Evolutionary conservation across 2,797 vertebrate genomes (phyloP).

Genomic region (Coracias cyanogaster): DNA sequence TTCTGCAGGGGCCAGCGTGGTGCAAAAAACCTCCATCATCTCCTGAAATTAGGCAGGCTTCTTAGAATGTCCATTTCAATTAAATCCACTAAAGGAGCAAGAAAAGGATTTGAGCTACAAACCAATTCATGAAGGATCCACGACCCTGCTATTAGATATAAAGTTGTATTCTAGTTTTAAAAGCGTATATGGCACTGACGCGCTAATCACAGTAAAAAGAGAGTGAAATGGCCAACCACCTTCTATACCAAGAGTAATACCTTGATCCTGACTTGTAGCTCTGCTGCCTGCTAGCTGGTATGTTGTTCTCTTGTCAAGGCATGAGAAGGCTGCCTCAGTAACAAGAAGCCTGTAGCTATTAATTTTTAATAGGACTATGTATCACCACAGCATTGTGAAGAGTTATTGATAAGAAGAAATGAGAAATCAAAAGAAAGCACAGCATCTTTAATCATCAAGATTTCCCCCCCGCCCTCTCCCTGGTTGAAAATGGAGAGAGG

Average conservation of each 20-base stretch:
- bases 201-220: background rate
- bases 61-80: background rate
- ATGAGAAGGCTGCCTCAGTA: conserved; percentile 1
- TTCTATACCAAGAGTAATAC: background rate
- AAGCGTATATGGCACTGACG: background rate
- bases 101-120: background rate
- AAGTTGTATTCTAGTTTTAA: background rate
- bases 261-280: background rate
- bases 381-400: background rate
- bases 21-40: background rate
- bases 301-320: background rate
- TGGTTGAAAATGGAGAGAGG: background rate
- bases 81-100: background rate
- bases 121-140: background rate
- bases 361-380: background rate
- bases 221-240: background rate
- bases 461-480: background rate
- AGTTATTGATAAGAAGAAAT: conserved; percentile 13
- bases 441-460: background rate
- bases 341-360: background rate
- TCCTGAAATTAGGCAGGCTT: background rate
- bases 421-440: background rate
- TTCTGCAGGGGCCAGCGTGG: background rate
- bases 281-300: background rate
- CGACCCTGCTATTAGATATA: background rate